Percentiles rank a stretch among this genome's conserved stretches.
Evolutionary conservation across 1,140 invertebrate genomes (phyloP).

Genomic region (Nephila pilipes): DNA sequence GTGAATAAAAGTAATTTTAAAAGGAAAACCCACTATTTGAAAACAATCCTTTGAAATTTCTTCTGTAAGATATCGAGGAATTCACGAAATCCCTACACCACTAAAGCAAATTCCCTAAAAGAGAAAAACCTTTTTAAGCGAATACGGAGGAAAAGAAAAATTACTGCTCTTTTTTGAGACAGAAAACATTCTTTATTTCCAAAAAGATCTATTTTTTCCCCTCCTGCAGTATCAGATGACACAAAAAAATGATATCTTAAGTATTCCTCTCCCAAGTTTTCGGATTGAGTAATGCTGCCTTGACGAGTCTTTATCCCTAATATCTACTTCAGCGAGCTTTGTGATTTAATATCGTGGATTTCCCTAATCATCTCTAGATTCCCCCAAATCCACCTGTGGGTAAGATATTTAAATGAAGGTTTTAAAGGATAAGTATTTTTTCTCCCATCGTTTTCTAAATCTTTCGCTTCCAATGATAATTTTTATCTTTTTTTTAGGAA

Average conservation of each 20-base stretch:
- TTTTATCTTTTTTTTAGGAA: not conserved
- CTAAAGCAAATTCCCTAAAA: not conserved
- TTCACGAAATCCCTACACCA: not conserved
- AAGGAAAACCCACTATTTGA: not conserved
- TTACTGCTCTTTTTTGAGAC: not conserved
- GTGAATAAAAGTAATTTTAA: too few species aligned
- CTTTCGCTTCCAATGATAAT: not conserved
- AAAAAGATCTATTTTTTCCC: not conserved
- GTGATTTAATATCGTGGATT: conserved; percentile 74
- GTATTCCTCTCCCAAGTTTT: conserved; percentile 13
- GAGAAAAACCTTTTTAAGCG: not conserved
- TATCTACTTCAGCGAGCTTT: conserved; percentile 46
- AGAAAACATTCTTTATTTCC: conserved; percentile 32
- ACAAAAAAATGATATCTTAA: conserved; percentile 35
- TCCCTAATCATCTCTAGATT: conserved; percentile 55
- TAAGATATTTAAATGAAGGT: conserved; percentile 66
- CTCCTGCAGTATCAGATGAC: not conserved
- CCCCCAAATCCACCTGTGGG: conserved; percentile 53
- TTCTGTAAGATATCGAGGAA: not conserved
- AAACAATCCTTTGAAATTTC: not conserved
- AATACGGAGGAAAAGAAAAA: not conserved
- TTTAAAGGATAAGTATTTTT: conserved; percentile 54
- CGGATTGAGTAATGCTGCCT: conserved; percentile 23
- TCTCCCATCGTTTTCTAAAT: not conserved
- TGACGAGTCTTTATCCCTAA: conserved; percentile 50